Conservation (phyloP, 2,797 vertebrate genomes). For the Bufotes viridis region DNA sequence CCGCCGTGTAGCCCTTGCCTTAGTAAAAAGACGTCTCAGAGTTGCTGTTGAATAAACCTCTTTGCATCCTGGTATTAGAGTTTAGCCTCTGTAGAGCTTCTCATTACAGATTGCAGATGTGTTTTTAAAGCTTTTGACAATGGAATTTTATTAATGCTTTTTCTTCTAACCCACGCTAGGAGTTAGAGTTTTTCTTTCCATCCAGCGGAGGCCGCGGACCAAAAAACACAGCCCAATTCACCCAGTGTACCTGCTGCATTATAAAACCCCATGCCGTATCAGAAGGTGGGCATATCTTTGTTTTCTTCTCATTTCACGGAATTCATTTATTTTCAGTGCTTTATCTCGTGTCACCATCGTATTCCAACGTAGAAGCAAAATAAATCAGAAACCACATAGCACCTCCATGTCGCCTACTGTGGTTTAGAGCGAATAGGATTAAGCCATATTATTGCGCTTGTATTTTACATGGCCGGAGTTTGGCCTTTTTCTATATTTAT, state of each 20-base stretch:
- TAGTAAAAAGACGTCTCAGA: background rate
- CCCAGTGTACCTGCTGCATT: constrained; percentile 88
- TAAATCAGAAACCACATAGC: background rate
- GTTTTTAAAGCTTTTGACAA: background rate
- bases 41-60: constrained; percentile 31
- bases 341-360: background rate
- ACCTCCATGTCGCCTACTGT: background rate
- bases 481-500: constrained; percentile 32
- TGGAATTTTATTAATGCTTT: background rate
- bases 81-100: background rate
- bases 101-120: background rate
- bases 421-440: background rate
- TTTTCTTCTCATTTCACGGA: background rate
- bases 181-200: constrained; percentile 94
- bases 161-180: constrained; percentile 75
- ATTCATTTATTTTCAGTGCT: background rate
- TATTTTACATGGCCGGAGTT: background rate
- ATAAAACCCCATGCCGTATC: constrained; percentile 91
- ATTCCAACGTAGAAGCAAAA: background rate
- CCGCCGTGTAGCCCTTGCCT: background rate
- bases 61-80: background rate
- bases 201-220: constrained; percentile 83
- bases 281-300: constrained; percentile 79
- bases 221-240: constrained; percentile 83
- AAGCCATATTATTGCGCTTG: background rate